Conservation (phyloP, 1,140 invertebrate species). For the Venturia canescens region DNA sequence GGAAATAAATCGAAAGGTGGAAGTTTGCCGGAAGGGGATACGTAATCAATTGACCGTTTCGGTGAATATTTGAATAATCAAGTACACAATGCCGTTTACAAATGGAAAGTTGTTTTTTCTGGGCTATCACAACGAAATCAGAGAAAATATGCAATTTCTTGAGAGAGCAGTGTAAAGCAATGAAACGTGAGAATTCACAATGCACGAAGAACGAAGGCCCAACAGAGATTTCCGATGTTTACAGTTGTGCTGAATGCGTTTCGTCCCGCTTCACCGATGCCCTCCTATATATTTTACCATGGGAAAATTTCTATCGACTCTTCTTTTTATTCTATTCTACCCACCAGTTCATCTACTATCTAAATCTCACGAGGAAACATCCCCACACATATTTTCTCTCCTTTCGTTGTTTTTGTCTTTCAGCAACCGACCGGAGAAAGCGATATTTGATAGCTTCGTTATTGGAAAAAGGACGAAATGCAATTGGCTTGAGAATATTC, state of each 20-base stretch:
- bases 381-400: conserved; percentile 14
- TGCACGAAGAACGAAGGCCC: not conserved
- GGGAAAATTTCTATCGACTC: conserved; percentile 19
- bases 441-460: not conserved
- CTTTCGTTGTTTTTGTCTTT: conserved; percentile 3
- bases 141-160: conserved; percentile 49
- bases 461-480: not conserved
- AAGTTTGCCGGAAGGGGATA: not conserved
- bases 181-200: conserved; percentile 52
- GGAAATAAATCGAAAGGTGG: not conserved
- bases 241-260: conserved; percentile 29
- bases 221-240: conserved; percentile 7
- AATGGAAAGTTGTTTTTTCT: conserved; percentile 46
- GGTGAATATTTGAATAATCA: not conserved
- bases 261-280: conserved; percentile 40
- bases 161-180: conserved; percentile 44
- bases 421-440: not conserved
- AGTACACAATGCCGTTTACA: not conserved
- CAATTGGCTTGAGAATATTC: not conserved
- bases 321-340: conserved; percentile 16
- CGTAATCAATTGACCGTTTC: not conserved
- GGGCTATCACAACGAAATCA: conserved; percentile 52
- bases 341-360: not conserved
- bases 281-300: conserved; percentile 43
- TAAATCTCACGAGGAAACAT: not conserved